Evolutionary conservation across 2,888 invertebrate genomes (phyloP).

Genomic region (Spicauda simplicius): DNA sequence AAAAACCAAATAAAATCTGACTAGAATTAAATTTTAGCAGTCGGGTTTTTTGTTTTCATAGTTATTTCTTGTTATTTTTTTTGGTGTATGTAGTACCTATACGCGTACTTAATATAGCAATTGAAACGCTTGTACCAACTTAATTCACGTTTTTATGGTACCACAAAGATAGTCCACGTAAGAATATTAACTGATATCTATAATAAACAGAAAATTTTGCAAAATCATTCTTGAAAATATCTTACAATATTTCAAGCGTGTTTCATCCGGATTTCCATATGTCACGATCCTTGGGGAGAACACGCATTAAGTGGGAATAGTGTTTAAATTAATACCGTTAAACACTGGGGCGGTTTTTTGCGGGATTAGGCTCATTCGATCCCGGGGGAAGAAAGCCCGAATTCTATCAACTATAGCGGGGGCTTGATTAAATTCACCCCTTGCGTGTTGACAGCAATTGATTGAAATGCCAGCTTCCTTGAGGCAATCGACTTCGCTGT

Average conservation of each 20-base stretch:
- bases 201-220: too few species aligned
- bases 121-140: too few species aligned
- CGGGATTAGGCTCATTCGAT: conserved; percentile 66
- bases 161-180: too few species aligned
- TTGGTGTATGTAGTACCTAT: too few species aligned
- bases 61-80: too few species aligned
- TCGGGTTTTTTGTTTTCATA: too few species aligned
- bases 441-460: conserved; percentile 80
- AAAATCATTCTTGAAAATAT: too few species aligned
- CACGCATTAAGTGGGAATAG: conserved; percentile 66
- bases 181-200: too few species aligned
- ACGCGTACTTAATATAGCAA: too few species aligned
- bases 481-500: conserved; percentile 50
- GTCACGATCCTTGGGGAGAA: conserved; percentile 33
- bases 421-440: conserved; percentile 81
- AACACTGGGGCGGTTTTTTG: conserved; percentile 73
- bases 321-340: conserved; percentile 75
- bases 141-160: too few species aligned
- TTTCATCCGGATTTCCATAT: conserved; percentile 17
- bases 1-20: too few species aligned
- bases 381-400: conserved; percentile 72
- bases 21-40: too few species aligned
- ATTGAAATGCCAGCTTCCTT: conserved; percentile 68
- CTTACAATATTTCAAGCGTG: background rate
- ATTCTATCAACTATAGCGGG: conserved; percentile 72